Conservation (phyloP, 2,888 invertebrate species). For the Orthonychiurus folsomi region DNA sequence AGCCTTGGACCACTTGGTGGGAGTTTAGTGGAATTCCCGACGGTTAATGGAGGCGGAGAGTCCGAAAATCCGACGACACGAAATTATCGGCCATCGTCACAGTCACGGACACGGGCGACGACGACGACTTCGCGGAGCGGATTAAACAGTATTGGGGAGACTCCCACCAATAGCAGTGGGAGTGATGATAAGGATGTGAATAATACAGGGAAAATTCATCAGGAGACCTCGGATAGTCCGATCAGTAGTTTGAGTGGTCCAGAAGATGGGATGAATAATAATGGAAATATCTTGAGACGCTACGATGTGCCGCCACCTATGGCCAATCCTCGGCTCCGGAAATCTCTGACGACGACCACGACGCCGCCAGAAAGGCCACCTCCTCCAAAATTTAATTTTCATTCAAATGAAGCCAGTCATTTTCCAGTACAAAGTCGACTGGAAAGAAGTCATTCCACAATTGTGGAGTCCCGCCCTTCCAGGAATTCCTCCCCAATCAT, state of each 20-base stretch:
- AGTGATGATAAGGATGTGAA: not conserved
- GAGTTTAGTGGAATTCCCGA: not conserved
- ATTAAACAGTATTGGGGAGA: slow-evolving; percentile 21
- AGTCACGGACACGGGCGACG: slow-evolving; percentile 19
- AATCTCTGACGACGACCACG: too few relatives aligned
- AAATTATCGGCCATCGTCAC: too few relatives aligned
- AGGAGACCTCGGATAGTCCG: not conserved
- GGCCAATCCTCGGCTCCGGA: not conserved
- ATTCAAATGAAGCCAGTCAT: too few relatives aligned
- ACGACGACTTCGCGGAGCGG: slow-evolving; percentile 14
- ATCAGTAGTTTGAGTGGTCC: not conserved
- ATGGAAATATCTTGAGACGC: not conserved
- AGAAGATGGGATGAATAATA: not conserved
- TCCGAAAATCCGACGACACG: not conserved
- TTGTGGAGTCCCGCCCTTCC: not conserved
- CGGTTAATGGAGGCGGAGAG: not conserved
- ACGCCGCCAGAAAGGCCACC: not conserved
- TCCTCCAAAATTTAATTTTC: not conserved
- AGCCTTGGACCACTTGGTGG: not conserved
- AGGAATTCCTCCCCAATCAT: not conserved
- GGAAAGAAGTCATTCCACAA: not conserved
- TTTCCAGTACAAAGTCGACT: not conserved
- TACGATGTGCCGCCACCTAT: not conserved
- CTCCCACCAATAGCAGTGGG: slow-evolving; percentile 15
- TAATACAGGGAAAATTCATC: not conserved